phyloP scores from a whole-genome alignment of 2,888 invertebrate species.

The Leptopterna dolabrata region DNA sequence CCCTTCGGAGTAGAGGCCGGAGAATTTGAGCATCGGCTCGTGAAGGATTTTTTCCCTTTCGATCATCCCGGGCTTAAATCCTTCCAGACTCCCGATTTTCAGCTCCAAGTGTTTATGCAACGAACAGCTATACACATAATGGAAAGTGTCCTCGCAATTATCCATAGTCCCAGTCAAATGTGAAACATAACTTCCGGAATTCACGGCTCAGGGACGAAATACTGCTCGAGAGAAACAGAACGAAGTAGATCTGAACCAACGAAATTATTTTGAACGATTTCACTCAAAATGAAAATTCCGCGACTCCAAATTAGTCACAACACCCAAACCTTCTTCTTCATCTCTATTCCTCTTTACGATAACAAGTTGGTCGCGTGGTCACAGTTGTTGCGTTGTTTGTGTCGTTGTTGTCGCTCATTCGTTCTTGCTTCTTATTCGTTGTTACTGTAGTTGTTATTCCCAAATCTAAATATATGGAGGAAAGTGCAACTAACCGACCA shows the following conservation, averaged over 20 bases:
- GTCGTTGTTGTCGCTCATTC: no score
- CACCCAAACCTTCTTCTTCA: no score
- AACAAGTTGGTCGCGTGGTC: no score
- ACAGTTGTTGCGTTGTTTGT: no score
- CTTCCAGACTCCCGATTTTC: conserved; percentile 96
- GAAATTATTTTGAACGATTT: no score
- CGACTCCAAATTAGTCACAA: no score
- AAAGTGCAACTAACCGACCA: not conserved
- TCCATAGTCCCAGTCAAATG: conserved; percentile 70
- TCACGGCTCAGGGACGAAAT: not conserved
- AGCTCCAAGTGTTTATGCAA: conserved; percentile 87
- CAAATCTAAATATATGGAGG: not conserved
- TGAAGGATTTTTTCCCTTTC: conserved; percentile 87
- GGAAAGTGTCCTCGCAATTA: conserved; percentile 82
- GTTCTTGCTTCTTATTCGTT: no score
- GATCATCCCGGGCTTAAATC: conserved; percentile 81
- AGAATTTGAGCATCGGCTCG: conserved; percentile 91
- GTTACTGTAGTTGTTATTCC: no score
- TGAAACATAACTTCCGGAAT: not conserved
- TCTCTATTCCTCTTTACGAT: no score
- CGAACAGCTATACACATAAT: conserved; percentile 92
- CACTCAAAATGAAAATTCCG: no score
- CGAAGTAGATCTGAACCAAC: no score
- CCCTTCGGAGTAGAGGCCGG: conserved; percentile 82
- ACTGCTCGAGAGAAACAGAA: no score